Conservation (phyloP, 2,888 invertebrate species). For the Gortyna flavago region DNA sequence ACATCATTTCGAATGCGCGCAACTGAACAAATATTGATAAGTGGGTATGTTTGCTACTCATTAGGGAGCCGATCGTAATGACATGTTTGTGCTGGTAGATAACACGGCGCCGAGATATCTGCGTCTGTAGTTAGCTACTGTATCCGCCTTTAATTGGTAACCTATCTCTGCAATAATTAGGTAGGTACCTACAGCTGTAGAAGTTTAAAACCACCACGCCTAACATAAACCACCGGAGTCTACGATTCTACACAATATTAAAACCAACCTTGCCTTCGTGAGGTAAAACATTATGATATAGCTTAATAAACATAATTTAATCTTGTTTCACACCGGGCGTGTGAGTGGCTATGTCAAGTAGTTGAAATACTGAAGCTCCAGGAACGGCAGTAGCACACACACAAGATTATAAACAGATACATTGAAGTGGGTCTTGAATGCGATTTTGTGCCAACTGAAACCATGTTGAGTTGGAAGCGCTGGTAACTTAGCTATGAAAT, state of each 20-base stretch:
- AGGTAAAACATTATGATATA: neutral
- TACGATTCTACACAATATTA: neutral
- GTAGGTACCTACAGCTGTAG: neutral
- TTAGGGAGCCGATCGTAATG: slow-evolving; percentile 34
- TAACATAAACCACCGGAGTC: neutral
- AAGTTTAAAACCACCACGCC: neutral
- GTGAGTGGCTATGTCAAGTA: neutral
- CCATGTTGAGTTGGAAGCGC: neutral
- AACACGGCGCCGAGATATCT: neutral
- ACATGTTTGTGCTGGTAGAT: slow-evolving; percentile 20
- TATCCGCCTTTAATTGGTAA: neutral
- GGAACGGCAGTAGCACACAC: neutral
- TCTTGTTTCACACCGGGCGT: neutral
- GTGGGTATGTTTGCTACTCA: slow-evolving; percentile 29
- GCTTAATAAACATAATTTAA: neutral
- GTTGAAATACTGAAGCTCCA: neutral
- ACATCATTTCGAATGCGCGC: neutral
- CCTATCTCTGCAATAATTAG: neutral
- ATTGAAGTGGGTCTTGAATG: neutral
- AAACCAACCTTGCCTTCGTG: neutral
- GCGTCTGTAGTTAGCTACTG: neutral
- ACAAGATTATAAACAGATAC: neutral
- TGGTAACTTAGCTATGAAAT: neutral
- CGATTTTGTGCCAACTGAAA: slow-evolving; percentile 8
- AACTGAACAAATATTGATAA: slow-evolving; percentile 37